phyloP scores from a whole-genome alignment of 2,113 vertebrate genomes.

The Psittacus erithacus region DNA sequence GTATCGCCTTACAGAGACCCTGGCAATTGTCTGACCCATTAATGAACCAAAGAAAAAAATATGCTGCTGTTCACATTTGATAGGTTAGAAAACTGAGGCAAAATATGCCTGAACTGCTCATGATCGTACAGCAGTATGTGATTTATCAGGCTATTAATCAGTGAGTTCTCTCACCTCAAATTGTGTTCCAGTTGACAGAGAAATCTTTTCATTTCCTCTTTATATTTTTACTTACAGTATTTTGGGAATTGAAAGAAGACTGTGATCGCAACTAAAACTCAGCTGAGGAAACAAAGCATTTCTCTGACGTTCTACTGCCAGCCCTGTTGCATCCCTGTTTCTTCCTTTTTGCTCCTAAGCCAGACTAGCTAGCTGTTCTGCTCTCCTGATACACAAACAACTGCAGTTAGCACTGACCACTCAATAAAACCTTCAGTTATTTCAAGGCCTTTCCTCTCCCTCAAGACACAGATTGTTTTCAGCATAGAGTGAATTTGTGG shows the following conservation, averaged over 20 bases:
- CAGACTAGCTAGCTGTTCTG: neutral
- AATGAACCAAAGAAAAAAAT: neutral
- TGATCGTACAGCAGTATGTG: neutral
- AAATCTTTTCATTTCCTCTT: neutral
- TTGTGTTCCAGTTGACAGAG: neutral
- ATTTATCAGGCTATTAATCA: neutral
- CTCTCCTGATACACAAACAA: neutral
- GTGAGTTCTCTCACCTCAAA: neutral
- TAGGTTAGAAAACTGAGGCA: neutral
- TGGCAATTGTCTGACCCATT: neutral
- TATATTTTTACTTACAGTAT: neutral
- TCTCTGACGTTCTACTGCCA: neutral
- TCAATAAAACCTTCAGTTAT: neutral
- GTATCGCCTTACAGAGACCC: neutral
- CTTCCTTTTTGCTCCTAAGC: neutral
- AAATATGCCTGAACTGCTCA: neutral
- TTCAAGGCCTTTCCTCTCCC: neutral
- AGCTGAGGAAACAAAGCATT: neutral
- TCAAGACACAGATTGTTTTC: neutral
- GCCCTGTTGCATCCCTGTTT: neutral
- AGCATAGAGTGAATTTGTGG: neutral
- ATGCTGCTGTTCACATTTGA: neutral
- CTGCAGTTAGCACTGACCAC: neutral
- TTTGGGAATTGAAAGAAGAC: neutral
- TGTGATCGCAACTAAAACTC: neutral